Evolutionary conservation across 2,113 vertebrate genomes (phyloP), one percentile per base, ranked within the genome.

Genomic region (Chaetops frenatus): DNA sequence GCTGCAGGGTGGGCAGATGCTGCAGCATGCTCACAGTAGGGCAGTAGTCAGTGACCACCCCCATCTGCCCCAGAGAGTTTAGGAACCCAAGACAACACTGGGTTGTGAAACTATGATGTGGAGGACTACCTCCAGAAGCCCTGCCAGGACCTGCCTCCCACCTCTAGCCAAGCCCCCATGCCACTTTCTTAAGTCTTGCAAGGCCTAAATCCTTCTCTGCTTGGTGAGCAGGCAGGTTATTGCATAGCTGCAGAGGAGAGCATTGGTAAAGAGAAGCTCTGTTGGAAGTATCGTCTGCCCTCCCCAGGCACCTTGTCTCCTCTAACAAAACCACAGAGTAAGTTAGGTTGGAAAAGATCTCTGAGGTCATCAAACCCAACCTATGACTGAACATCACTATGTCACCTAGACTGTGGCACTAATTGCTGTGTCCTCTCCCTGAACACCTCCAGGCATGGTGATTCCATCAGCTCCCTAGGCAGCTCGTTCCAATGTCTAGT

Each of bases 91-190:
- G 36, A 12, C 14, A 15, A 1, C 2, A 11, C 18, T 2, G 1
- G 23, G 7, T 53, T 8, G 8, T 2, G 8, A 60, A 78, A 51
- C 27, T 7, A 10, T 5, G 35, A 35, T 2, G 1, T 15, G n/a
- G 27, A 67, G 19, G 7, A 17, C 31, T 35, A 5, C 21, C 12
- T 60, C 33, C 29, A 11, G 42, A 38, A 22, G 33, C 29, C 25
- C 15, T 71, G 25, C 50, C 11, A 8, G 14, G 12, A 38, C 22
- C 19, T 70, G 11, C 22, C 22, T 36, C 22, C 33, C 14, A n/a
- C n/a, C 27, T 20, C 25, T 42, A 44, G 42, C 10, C 21, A 45
- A 6, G 10, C 6, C 27, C 11, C 11, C 0, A 0, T 11, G 3
- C 31, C 4, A 1, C 3, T 11, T n/a, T 9, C 19, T 14, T 27